A percentile compares a stretch with the other conserved stretches of the same genome.
Evolutionary conservation across 2,113 vertebrate species (phyloP).

Genomic region (Prionailurus viverrinus): DNA sequence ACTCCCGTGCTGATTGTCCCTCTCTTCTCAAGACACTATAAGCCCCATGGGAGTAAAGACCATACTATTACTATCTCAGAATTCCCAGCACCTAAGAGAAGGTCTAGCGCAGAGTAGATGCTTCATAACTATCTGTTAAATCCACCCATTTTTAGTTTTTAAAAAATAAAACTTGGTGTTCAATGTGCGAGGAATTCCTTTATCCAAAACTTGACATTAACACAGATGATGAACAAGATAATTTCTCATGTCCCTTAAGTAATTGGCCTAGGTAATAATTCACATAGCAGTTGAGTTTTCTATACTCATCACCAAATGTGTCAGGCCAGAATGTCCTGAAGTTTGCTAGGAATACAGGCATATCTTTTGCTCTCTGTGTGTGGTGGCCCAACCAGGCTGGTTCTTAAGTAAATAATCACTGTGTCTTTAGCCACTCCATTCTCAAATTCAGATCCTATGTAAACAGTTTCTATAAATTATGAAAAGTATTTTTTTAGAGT

Average conservation of each 20-base stretch:
- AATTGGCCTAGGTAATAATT: conserved; percentile 21
- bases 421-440: not conserved
- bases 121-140: not conserved
- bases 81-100: not conserved
- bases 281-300: not conserved
- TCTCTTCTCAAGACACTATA: not conserved
- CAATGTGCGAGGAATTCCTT: conserved; percentile 23
- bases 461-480: conserved; percentile 24
- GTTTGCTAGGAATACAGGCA: conserved; percentile 34
- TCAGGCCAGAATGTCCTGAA: conserved; percentile 1
- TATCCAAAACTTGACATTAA: conserved; percentile 19
- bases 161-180: not conserved
- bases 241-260: conserved; percentile 24
- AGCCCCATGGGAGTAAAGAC: not conserved
- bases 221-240: not conserved
- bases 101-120: not conserved
- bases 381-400: not conserved
- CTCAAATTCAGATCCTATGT: not conserved
- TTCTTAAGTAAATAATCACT: conserved; percentile 29
- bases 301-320: not conserved
- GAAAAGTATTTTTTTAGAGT: not conserved
- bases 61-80: not conserved
- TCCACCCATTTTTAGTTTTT: not conserved
- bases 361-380: not conserved
- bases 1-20: not conserved